Conservation (phyloP, 2,888 invertebrate genomes). For the Limnephilus lunatus region DNA sequence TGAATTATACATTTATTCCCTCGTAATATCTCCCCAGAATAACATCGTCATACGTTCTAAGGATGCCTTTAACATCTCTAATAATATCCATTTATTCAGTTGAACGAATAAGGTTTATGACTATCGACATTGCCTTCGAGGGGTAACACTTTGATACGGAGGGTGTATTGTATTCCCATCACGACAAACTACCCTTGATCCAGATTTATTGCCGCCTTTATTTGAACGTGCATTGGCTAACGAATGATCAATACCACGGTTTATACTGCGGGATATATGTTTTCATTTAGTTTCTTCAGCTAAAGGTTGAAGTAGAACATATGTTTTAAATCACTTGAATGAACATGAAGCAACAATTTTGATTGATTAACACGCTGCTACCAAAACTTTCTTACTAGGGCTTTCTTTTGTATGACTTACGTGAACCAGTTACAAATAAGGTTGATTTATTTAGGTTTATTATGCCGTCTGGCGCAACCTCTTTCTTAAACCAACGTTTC, state of each 20-base stretch:
- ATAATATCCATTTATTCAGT: not conserved
- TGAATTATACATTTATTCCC: not conserved
- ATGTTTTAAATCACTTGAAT: not conserved
- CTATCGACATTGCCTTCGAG: not conserved
- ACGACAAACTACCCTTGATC: not conserved
- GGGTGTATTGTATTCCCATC: slow-evolving; percentile 6
- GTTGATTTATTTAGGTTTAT: too few species aligned
- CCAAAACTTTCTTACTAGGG: not conserved
- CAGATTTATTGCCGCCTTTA: slow-evolving; percentile 13
- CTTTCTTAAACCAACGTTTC: too few species aligned
- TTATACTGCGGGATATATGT: not conserved
- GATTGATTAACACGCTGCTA: not conserved
- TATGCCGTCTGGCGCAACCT: too few species aligned
- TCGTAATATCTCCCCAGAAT: not conserved
- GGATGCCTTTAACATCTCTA: not conserved
- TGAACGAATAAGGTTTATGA: not conserved
- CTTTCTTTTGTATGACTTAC: too few species aligned
- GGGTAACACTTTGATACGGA: not conserved
- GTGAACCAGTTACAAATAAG: too few species aligned
- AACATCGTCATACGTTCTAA: not conserved
- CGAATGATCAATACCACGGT: not conserved
- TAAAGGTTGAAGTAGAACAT: not conserved
- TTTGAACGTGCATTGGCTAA: slow-evolving; percentile 15
- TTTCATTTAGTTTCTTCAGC: not conserved
- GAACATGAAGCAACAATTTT: not conserved